Evolutionary conservation across 1,140 invertebrate genomes (phyloP).

Genomic region (Protaetia brevitarsis): DNA sequence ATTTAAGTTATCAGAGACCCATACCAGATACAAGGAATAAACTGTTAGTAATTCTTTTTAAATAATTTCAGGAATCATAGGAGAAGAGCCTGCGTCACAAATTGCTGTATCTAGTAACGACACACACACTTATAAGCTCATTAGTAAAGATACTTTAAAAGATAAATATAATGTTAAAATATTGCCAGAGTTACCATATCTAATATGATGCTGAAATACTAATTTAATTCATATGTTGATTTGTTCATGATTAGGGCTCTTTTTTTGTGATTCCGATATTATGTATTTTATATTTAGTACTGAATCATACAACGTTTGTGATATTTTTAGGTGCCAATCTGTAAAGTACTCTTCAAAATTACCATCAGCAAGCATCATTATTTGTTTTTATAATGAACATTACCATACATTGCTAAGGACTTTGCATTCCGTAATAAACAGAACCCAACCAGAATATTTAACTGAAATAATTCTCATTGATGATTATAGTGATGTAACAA

Average conservation of each 20-base stretch:
- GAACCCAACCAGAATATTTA: conserved; percentile 72
- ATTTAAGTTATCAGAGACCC: conserved; percentile 71
- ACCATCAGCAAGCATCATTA: conserved; percentile 79
- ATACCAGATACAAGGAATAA: conserved; percentile 87
- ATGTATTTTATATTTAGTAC: background rate
- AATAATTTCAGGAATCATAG: conserved; percentile 18
- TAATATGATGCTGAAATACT: too few species aligned
- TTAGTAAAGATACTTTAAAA: too few species aligned
- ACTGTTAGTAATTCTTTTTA: conserved; percentile 57
- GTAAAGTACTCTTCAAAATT: conserved; percentile 62
- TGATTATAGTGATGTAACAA: conserved; percentile 77
- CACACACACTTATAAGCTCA: too few species aligned
- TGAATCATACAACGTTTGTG: background rate
- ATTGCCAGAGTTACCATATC: too few species aligned
- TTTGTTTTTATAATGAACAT: conserved; percentile 97
- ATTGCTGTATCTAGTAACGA: too few species aligned
- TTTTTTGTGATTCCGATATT: conserved; percentile 23
- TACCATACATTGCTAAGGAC: conserved; percentile 84
- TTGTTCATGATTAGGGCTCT: too few species aligned
- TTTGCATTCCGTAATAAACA: conserved; percentile 81
- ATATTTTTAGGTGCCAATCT: conserved; percentile 59
- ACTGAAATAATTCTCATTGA: conserved; percentile 93
- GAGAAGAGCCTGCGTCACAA: too few species aligned
- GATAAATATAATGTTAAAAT: too few species aligned
- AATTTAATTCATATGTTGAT: too few species aligned